Conservation (phyloP, 2,888 invertebrate genomes). For the Bugula neritina region DNA sequence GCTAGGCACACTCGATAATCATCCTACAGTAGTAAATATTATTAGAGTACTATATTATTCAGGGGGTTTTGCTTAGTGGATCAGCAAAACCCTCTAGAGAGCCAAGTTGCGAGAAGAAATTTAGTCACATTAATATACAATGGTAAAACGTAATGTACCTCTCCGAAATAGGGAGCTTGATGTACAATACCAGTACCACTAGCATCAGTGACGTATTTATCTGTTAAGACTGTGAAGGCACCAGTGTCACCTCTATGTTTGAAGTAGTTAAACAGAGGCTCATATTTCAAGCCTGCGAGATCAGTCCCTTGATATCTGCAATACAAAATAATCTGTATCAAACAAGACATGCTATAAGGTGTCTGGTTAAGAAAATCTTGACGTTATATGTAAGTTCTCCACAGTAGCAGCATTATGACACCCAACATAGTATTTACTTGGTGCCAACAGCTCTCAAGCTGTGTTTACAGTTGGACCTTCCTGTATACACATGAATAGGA, state of each 20-base stretch:
- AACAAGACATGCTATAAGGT: too few relatives aligned
- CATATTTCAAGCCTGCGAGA: constrained; percentile 73
- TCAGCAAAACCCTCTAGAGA: not conserved
- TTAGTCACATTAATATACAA: too few relatives aligned
- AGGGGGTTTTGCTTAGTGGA: not conserved
- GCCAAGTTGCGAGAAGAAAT: not conserved
- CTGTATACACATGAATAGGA: too few relatives aligned
- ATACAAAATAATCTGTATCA: too few relatives aligned
- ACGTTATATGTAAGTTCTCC: too few relatives aligned
- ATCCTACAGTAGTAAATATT: constrained; percentile 60
- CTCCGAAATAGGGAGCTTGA: constrained; percentile 97
- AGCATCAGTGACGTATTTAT: constrained; percentile 89
- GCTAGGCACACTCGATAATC: constrained; percentile 72
- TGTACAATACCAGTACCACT: constrained; percentile 97
- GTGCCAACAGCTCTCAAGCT: too few relatives aligned
- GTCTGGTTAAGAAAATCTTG: too few relatives aligned
- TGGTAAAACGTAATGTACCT: constrained; percentile 49
- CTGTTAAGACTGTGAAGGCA: constrained; percentile 77
- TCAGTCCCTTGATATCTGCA: constrained; percentile 65
- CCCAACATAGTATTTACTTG: too few relatives aligned
- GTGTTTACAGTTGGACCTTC: too few relatives aligned
- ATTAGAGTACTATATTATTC: not conserved
- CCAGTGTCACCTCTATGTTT: constrained; percentile 57
- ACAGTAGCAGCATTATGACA: too few relatives aligned
- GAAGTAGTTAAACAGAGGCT: constrained; percentile 87